Percentiles rank a stretch among this genome's conserved stretches.
Evolutionary conservation across 2,113 vertebrate species (phyloP).

Genomic region (Pristiophorus japonicus): DNA sequence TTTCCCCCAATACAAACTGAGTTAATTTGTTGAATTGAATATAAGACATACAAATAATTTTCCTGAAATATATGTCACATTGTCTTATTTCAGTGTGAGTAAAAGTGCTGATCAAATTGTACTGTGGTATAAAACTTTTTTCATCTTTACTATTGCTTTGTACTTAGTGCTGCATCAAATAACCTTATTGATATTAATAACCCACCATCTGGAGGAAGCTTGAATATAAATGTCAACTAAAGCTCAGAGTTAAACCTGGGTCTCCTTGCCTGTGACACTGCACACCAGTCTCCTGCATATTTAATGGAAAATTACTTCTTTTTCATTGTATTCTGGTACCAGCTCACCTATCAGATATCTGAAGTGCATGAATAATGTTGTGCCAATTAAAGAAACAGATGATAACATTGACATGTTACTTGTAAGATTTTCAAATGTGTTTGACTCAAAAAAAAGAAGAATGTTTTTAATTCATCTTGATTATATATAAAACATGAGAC

Average conservation of each 20-base stretch:
- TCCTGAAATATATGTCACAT: background rate
- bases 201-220: background rate
- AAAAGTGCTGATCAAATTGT: background rate
- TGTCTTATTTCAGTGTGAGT: background rate
- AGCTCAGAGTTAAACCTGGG: background rate
- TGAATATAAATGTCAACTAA: background rate
- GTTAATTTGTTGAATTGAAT: background rate
- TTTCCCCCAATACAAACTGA: background rate
- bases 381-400: background rate
- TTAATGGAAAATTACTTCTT: background rate
- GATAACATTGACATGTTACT: background rate
- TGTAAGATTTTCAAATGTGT: background rate
- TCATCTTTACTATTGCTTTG: background rate
- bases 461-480: background rate
- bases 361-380: background rate
- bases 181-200: background rate
- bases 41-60: background rate
- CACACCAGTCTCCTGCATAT: background rate
- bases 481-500: background rate
- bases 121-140: background rate
- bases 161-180: background rate
- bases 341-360: background rate
- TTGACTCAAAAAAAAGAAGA: background rate
- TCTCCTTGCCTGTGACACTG: background rate
- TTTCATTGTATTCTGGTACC: background rate